These are phyloP conservation scores for Halcyon smyrnensis DNA, from an alignment of 2,797 vertebrate species.

Conservation along the genomic window DNA sequence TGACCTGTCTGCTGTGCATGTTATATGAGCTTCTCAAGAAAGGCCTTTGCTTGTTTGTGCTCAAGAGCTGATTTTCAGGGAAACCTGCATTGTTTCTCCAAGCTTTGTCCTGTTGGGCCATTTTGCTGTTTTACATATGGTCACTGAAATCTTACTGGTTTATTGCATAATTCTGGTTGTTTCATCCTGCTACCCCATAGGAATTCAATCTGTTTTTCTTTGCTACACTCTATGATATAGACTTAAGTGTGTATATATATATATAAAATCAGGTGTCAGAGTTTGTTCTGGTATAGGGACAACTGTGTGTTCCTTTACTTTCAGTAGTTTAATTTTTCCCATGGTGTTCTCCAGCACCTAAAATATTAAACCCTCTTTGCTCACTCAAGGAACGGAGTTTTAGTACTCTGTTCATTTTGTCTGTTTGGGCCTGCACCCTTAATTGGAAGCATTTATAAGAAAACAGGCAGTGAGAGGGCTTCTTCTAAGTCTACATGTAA, in stretches of 20 bases:
- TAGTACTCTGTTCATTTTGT: background rate
- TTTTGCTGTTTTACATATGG: background rate
- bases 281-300: background rate
- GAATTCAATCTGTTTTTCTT: background rate
- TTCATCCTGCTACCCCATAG: background rate
- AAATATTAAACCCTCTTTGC: background rate
- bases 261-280: background rate
- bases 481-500: background rate
- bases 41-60: background rate
- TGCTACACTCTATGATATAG: background rate
- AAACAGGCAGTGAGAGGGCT: background rate
- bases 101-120: background rate
- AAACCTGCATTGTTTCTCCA: background rate
- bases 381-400: background rate
- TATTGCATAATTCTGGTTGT: background rate
- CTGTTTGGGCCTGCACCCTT: background rate
- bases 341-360: background rate
- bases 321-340: background rate
- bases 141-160: background rate
- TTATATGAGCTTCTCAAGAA: background rate
- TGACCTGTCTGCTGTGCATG: background rate
- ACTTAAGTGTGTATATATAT: background rate
- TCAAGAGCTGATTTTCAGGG: background rate
- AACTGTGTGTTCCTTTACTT: background rate
- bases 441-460: background rate